Conservation (phyloP, 30 jellyfish, hydroid and myxozoan genomes). For the Hydractinia symbiolongicarpus region DNA sequence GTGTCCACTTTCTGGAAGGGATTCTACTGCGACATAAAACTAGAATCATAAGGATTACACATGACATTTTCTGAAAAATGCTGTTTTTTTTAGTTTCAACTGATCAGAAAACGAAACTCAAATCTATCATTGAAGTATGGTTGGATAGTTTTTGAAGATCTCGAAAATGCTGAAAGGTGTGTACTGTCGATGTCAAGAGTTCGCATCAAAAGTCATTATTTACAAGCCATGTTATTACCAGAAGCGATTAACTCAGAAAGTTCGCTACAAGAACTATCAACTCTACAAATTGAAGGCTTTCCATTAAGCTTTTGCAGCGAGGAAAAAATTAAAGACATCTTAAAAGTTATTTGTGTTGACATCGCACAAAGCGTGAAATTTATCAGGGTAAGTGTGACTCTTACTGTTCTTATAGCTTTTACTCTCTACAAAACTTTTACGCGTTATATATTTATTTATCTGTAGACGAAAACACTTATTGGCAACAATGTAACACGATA, state of each 20-base stretch:
- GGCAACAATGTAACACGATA: neutral
- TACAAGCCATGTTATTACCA: conserved; percentile 26
- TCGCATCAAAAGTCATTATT: neutral
- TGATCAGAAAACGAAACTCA: neutral
- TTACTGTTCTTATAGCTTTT: neutral
- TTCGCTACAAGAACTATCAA: neutral
- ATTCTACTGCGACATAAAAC: too few relatives aligned
- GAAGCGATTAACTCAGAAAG: conserved; percentile 3
- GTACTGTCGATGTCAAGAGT: neutral
- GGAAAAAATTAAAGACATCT: conserved; percentile 10
- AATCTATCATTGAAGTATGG: conserved; percentile 4
- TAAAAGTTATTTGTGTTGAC: conserved; percentile 1
- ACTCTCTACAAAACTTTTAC: neutral
- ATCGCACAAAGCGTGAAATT: neutral
- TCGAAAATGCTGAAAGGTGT: conserved; percentile 21
- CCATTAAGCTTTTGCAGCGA: conserved; percentile 17
- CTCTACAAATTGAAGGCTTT: conserved; percentile 24
- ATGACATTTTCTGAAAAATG: neutral
- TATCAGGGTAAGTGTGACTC: neutral
- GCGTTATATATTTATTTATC: neutral
- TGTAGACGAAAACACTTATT: neutral
- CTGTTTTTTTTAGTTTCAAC: conserved; percentile 17
- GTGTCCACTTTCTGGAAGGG: too few relatives aligned
- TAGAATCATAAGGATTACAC: too few relatives aligned
- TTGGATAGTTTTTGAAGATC: conserved; percentile 26